These are phyloP conservation scores for Drosophila austrosaltans DNA, from an alignment of 2,888 invertebrate genomes.

Conservation along the genomic window DNA sequence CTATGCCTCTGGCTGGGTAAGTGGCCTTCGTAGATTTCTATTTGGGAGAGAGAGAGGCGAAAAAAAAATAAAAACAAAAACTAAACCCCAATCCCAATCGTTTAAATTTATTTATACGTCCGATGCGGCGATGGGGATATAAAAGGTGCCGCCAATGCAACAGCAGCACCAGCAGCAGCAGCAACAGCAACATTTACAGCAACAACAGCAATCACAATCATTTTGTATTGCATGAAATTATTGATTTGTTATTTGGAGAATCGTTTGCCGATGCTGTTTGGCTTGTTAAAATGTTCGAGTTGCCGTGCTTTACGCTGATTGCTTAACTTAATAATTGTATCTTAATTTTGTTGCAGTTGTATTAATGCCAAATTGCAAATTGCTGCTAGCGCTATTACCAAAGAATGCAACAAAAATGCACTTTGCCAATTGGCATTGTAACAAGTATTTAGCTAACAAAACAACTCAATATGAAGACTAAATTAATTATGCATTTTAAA, in stretches of 20 bases:
- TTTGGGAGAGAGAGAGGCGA: conserved; percentile 32
- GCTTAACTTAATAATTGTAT: conserved; percentile 65
- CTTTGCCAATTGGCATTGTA: conserved; percentile 12
- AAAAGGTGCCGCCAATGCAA: conserved; percentile 66
- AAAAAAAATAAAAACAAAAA: conserved; percentile 7
- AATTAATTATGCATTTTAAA: conserved; percentile 3
- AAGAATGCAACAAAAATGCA: conserved; percentile 27
- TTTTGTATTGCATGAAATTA: conserved; percentile 72
- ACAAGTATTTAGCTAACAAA: background rate
- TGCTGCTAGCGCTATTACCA: conserved; percentile 25
- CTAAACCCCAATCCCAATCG: conserved; percentile 61
- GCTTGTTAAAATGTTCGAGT: conserved; percentile 67
- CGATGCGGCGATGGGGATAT: conserved; percentile 52
- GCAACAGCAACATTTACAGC: conserved; percentile 32
- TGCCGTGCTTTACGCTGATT: conserved; percentile 42
- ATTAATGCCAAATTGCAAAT: conserved; percentile 57
- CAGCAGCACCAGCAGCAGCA: conserved; percentile 22
- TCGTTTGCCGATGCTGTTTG: conserved; percentile 42
- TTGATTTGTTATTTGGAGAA: conserved; percentile 71
- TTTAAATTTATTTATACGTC: conserved; percentile 68
- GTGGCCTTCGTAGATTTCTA: conserved; percentile 70
- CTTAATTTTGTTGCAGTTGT: conserved; percentile 57
- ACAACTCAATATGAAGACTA: background rate
- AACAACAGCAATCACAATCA: conserved; percentile 49
- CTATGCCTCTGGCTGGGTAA: conserved; percentile 34